Evolutionary conservation across 1,140 invertebrate genomes (phyloP), one percentile per base, ranked within the genome.

Genomic region (Paraescarpia echinospica): DNA sequence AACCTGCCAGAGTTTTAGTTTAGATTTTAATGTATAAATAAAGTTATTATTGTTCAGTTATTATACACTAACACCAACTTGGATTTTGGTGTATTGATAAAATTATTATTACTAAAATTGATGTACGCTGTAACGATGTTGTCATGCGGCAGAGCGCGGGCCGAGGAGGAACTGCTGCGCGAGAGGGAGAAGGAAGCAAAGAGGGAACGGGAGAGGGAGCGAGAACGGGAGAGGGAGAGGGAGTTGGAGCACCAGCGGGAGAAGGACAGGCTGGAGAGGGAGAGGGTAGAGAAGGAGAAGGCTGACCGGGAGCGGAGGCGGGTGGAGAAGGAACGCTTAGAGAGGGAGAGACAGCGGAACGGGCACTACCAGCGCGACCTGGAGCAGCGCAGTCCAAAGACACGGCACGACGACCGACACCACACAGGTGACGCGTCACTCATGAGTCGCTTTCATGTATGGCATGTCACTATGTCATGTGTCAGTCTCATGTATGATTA

Each of bases 141-240:
- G n/a, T n/a, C n/a, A n/a, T n/a, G 8, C 27, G 8, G 27, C 34
- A 90, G 90, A 31, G 90, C 34, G 33, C 90, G 41, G 27, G 34
- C 34, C 5, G 48, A 91, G 41, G 91, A 91, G 41, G 91, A 91
- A 91, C 34, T 41, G 91, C 8, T 33, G 22, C 33, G 91, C 6
- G 34, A 91, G 18, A 34, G 91, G 91, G 94, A 95, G 93, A 94
- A 95, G 91, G 94, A 95, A 93, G 93, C 94, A 94, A 89, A 94
- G 91, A 89, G 95, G 93, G 94, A 94, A 91, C 35, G 94, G 91
- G 93, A 94, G 92, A 90, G 93, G 92, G 93, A 92, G 90, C 90
- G 95, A 93, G 94, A 94, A 92, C 51, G 94, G 92, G 93, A 94
- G 92, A 77, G 93, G 92, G 91, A 94, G 48, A 34, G 88, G 18